A percentile compares a stretch with the other conserved stretches of the same genome.
Evolutionary conservation across 2,888 invertebrate genomes (phyloP).

Genomic region (Drosophila stalkeri): DNA sequence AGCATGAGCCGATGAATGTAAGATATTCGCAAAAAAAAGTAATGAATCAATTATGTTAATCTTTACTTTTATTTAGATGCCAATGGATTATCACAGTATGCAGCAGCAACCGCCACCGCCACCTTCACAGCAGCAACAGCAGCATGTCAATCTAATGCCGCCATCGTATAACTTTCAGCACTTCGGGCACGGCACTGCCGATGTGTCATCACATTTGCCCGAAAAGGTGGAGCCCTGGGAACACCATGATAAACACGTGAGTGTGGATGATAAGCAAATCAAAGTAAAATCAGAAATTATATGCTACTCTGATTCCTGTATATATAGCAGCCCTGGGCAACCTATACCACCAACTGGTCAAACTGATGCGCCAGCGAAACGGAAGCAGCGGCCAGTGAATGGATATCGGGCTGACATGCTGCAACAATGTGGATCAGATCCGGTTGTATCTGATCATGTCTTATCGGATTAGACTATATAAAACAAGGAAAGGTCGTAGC

Average conservation of each 20-base stretch:
- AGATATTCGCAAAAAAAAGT: slow-evolving; percentile 25
- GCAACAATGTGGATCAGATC: slow-evolving; percentile 12
- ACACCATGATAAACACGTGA: slow-evolving; percentile 85
- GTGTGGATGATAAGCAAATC: slow-evolving; percentile 28
- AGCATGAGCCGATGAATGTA: slow-evolving; percentile 79
- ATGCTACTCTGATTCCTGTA: not conserved
- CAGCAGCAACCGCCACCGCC: slow-evolving; percentile 74
- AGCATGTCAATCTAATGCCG: slow-evolving; percentile 82
- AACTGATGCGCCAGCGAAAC: slow-evolving; percentile 71
- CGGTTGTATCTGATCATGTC: not conserved
- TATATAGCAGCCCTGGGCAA: slow-evolving; percentile 82
- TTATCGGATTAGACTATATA: slow-evolving; percentile 18
- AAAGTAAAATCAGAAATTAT: not conserved
- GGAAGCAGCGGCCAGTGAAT: slow-evolving; percentile 24
- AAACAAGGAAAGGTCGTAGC: slow-evolving; percentile 29
- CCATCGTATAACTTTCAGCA: slow-evolving; percentile 83
- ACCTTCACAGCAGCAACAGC: slow-evolving; percentile 77
- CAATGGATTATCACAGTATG: slow-evolving; percentile 84
- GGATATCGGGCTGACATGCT: slow-evolving; percentile 25
- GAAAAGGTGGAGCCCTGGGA: slow-evolving; percentile 85
- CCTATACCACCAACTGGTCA: slow-evolving; percentile 82
- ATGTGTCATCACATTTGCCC: slow-evolving; percentile 80
- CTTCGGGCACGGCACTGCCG: slow-evolving; percentile 77
- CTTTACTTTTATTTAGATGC: slow-evolving; percentile 66
- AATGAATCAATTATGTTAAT: not conserved